Evolutionary conservation across 2,797 vertebrate species (phyloP), one percentile per base, ranked within the genome.

Genomic region (Microctenopoma stevenorrisi): DNA sequence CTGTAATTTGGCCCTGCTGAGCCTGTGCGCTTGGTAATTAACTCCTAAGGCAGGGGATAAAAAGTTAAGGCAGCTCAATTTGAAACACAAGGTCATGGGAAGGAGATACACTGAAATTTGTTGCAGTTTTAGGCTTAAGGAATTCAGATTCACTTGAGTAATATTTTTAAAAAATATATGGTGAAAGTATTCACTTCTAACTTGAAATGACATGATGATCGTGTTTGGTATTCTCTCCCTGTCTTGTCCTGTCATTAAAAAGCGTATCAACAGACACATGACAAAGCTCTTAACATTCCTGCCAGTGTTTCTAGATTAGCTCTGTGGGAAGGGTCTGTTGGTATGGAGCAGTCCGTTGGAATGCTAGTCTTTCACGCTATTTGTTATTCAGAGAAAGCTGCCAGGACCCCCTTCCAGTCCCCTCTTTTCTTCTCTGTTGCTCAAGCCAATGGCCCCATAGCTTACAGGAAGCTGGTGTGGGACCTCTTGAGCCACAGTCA

Each of bases 341-440:
- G 73, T 85, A 90, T 90, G 88, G 86, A 80, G 82, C 68, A 71
- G 42, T 68, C 84, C 77, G 74, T 86, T 89, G 90, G 90, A 92
- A 92, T 92, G 91, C 88, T 87, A 91, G 90, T 91, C 81, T 79
- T 81, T 79, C 50, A 74, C 81, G 74, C 81, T 83, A 54, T 86
- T 86, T 84, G 66, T 76, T 79, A 87, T 85, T 88, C 81, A 90
- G 68, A 76, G 51, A 78, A 82, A 58, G 26, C 57, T 62, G 26
- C 60, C 51, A 54, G 35, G 40, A 61, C 60, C 57, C 48, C 51
- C 48, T 62, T 30, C 22, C 8, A 25, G 16, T 22, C 28, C 65
- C 64, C 46, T 65, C 28, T 71, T 70, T 76, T 81, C 57, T 74
- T 44, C 26, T 56, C 42, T 40, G 47, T 78, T 86, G 58, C 64